Evolutionary conservation across 92 coral and sea anemone genomes (phyloP).

Genomic region (Heteractis magnifica): DNA sequence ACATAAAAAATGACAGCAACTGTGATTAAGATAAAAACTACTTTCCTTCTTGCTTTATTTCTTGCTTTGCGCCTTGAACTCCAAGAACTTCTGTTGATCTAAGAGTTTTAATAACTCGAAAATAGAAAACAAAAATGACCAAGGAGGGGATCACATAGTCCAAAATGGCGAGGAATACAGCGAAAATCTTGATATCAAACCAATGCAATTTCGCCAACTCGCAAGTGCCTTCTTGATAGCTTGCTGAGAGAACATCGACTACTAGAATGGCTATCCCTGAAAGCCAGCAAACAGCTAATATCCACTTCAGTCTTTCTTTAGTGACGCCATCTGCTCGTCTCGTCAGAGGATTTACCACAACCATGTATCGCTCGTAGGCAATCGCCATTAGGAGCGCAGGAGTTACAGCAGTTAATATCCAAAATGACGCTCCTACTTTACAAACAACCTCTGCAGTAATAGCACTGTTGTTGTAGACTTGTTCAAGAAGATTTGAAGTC

Average conservation of each 20-base stretch:
- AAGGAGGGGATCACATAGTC: conserved; percentile 7
- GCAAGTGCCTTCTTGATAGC: conserved; percentile 6
- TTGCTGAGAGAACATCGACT: not conserved
- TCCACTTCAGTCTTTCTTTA: conserved; percentile 8
- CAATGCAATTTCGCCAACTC: not conserved
- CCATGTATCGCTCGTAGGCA: conserved; percentile 29
- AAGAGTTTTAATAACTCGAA: conserved; percentile 8
- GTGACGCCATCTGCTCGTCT: conserved; percentile 4
- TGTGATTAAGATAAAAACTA: not conserved
- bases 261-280: not conserved
- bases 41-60: conserved; percentile 6
- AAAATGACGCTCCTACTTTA: conserved; percentile 12
- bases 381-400: conserved; percentile 14
- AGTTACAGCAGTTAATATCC: not conserved
- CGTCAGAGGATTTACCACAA: conserved; percentile 4
- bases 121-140: conserved; percentile 3
- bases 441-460: conserved; percentile 18
- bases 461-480: conserved; percentile 14
- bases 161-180: not conserved
- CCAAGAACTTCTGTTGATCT: not conserved
- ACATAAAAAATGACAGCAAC: conserved; percentile 14
- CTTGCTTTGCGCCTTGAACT: conserved; percentile 19
- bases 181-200: conserved; percentile 2
- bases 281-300: conserved; percentile 13
- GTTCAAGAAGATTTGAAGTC: conserved; percentile 2